A percentile compares a stretch with the other conserved stretches of the same genome.
Evolutionary conservation across 1,140 invertebrate genomes (phyloP).

Genomic region (Drosophila tsacasi): DNA sequence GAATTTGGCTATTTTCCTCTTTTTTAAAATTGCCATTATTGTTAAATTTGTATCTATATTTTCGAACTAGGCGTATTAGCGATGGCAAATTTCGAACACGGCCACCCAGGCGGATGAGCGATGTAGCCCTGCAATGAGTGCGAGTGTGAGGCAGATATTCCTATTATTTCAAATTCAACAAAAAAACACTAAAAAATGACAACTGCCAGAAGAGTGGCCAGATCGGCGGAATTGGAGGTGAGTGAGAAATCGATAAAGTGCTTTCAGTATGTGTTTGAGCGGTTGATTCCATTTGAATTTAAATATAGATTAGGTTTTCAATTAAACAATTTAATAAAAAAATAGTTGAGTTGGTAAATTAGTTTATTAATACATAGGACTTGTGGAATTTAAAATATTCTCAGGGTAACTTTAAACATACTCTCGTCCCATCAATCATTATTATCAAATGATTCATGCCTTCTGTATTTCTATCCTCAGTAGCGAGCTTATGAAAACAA

Average conservation of each 20-base stretch:
- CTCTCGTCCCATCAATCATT: not conserved
- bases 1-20: no score
- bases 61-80: no score
- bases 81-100: no score
- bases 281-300: not conserved
- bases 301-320: not conserved
- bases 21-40: no score
- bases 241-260: not conserved
- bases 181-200: conserved; percentile 13
- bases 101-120: no score
- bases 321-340: not conserved
- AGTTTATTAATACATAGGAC: no score
- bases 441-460: conserved; percentile 1
- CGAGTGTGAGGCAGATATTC: no score
- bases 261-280: not conserved
- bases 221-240: not conserved
- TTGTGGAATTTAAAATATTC: not conserved
- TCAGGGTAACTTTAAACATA: not conserved
- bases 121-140: no score
- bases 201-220: conserved; percentile 2
- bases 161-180: no score
- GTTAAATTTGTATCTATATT: no score
- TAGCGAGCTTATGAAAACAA: not conserved
- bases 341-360: no score
- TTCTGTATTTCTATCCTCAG: not conserved